Base-by-base conservation (phyloP, 2,888 invertebrate species). In the Lithosia quadra region DNA sequence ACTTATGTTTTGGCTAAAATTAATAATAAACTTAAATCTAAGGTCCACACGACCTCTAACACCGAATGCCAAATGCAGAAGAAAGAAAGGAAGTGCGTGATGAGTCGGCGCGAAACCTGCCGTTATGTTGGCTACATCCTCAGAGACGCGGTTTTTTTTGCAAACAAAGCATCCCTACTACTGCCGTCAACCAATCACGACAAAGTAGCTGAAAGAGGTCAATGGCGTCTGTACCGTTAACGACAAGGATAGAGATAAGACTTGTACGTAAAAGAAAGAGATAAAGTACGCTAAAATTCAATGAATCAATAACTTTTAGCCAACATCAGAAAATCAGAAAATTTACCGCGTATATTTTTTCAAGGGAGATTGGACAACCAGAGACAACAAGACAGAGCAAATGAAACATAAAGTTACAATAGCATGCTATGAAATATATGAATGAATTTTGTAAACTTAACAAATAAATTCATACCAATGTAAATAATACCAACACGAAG, bases 1-100 rank as follows among this genome's bases (percentile, higher is more conserved):
- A 88, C 87, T 92, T 87, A 89, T 83, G 95, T 90, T 93, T 95
- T 95, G 89, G 96, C 96, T 95, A 96, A 89, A 88, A 90, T 91
- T 91, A 91, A 89, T 88, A 90, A 88, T 89, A 91, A 93, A 93
- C 91, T 81, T 93, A 92, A 90, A 87, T 84, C 92, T 93, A 92
- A 91, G 92, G 93, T 88, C 92, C 86, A 86, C 91, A 88, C 94
- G 92, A 94, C 95, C 94, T 93, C 91, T 92, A 90, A 91, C 92
- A 89, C 87, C 88, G 92, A 92, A 93, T 91, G 93, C 93, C 91
- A 93, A 94, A 93, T 92, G 93, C 92, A 95, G 94, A 95, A 94
- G 95, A 90, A 91, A 75, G 92, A 88, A 85, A 83, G 90, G 89
- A 90, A 89, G 82, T 89, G 83, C 84, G 85, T 81, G 80, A 85